Base-by-base conservation (phyloP, 1,140 invertebrate genomes). In the Drosophila chauvacae region DNA sequence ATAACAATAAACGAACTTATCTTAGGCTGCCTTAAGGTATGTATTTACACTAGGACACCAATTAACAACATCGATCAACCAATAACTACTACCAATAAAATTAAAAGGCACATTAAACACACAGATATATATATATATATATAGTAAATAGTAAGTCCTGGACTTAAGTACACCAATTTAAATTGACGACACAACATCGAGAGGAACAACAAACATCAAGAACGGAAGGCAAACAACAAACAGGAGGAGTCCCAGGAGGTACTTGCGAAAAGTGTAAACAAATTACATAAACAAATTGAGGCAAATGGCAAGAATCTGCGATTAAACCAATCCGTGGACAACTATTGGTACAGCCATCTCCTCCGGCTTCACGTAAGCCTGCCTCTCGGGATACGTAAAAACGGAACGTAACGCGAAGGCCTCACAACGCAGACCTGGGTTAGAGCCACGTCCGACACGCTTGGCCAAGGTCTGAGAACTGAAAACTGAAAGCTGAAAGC, bases 381-480 rank as follows among this genome's bases (percentile, higher is more conserved):
- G 47, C n/a, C 48, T 51, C 26, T 51, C 37, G 37, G 14, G 2
- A 39, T 45, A 45, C 72, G 71, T 85, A 62, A 77, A 44, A 57
- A 11, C 58, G 58, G n/a, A 11, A 73, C 80, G 80, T 70, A 77
- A 86, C 83, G 82, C 81, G 75, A 66, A 39, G 39, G 50, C 16
- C 53, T 66, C 23, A 37, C 16, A 18, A 37, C 48, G 62, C 30
- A 58, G 47, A 53, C 71, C 68, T 47, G 50, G 56, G 50, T 42
- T 26, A 57, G 18, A 78, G 55, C 51, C 63, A 88, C 84, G 77
- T 88, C 81, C 84, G 87, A 84, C 77, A 81, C 84, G 87, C 78
- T 81, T 77, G 91, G 68, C 91, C 85, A 91, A 85, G 77, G 79
- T 91, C 75, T 91, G 87, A 76, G 77, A 88, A 91, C 91, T 91